phyloP scores from a whole-genome alignment of 2,113 vertebrate genomes.

The Monarcha castaneiventris region DNA sequence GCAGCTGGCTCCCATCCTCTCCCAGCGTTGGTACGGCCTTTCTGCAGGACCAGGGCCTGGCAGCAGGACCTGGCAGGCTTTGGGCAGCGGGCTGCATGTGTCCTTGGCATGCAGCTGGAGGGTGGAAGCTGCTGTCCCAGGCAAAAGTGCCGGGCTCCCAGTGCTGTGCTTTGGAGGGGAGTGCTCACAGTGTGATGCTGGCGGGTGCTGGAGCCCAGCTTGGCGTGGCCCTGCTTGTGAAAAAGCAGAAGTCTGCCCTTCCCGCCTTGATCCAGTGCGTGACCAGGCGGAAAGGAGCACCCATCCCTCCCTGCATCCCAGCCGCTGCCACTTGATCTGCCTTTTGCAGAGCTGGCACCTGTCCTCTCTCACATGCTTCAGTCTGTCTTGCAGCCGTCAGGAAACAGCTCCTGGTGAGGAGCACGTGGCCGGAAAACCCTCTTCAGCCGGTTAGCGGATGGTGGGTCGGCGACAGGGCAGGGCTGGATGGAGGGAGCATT shows the following conservation, averaged over 20 bases:
- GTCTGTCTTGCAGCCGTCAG: conserved; percentile 5
- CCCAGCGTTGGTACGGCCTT: not conserved
- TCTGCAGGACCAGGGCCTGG: not conserved
- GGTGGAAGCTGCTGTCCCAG: not conserved
- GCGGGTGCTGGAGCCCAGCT: rapidly evolving
- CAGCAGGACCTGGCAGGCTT: not conserved
- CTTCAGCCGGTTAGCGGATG: not conserved
- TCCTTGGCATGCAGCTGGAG: not conserved
- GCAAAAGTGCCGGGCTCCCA: not conserved
- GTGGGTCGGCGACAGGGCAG: not conserved
- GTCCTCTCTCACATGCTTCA: conserved; percentile 62
- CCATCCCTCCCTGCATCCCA: not conserved
- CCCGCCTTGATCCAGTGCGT: rapidly evolving
- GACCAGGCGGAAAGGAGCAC: not conserved
- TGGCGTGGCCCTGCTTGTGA: not conserved
- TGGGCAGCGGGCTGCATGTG: not conserved
- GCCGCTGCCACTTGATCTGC: conserved; percentile 32
- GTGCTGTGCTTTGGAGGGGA: not conserved
- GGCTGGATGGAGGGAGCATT: not conserved
- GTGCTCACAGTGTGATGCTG: not conserved
- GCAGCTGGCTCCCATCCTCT: not conserved
- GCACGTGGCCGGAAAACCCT: conserved; percentile 50
- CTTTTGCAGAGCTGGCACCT: conserved; percentile 50
- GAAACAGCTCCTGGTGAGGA: conserved; percentile 35
- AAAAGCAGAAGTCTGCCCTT: not conserved